Evolutionary conservation across 2,888 invertebrate species (phyloP), one percentile per base, ranked within the genome.

Genomic region (Spialia ferax): DNA sequence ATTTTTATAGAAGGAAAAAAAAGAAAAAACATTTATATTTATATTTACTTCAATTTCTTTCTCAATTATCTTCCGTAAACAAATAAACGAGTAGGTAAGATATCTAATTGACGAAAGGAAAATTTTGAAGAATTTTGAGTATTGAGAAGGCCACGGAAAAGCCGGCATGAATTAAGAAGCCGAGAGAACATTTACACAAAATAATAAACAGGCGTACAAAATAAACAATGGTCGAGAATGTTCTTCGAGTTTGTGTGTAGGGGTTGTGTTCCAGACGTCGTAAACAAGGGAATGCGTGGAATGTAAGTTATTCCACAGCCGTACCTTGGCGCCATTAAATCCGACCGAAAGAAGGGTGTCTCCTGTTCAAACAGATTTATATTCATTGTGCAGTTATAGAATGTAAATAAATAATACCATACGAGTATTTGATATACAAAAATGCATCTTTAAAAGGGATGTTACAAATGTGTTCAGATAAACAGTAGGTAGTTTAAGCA

Each of bases 291-390:
- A 45, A 45, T 48, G 20, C 48, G 48, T 20, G 18, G 18, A 48
- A 48, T 48, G 20, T 20, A 11, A 48, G 18, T 48, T 20, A 48
- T 20, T 48, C 48, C 45, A 2, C 45, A 45, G n/a, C 18, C 45
- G 18, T 18, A 45, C 54, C 29, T 54, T 26, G 8, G 26, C n/a
- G 54, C 23, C 26, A 54, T 26, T 23, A 29, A 54, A 54, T 23
- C 26, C 10, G 29, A n/a, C 54, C 29, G 22, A 13, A 29, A 29
- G 54, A 15, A 26, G 54, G 54, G 29, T 54, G 26, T 29, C 26
- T 54, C 2, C 26, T 54, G 26, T 54, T 54, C 26, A 54, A 54
- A 29, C 26, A 26, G 54, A 54, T 54, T 54, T 54, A 54, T 54
- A 26, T 54, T 54, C 29, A 54, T 54, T 26, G 15, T 29, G 45